Evolutionary conservation across 2,888 invertebrate species (phyloP).

Genomic region (Plebejus anna): DNA sequence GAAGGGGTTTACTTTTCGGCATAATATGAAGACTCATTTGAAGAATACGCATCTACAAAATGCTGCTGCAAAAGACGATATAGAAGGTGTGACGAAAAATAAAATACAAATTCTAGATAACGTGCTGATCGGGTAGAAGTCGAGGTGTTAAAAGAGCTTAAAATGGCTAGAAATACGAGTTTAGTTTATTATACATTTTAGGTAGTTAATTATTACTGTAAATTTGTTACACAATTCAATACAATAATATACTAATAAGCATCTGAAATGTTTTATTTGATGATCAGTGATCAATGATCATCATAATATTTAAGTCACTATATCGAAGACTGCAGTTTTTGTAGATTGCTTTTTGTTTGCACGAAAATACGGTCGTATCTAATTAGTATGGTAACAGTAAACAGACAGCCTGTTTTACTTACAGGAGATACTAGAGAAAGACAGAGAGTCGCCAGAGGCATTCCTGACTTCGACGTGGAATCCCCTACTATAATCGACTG

Average conservation of each 20-base stretch:
- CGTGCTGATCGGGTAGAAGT: neutral
- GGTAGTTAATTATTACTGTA: neutral
- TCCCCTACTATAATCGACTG: constrained; percentile 31
- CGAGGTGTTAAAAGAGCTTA: neutral
- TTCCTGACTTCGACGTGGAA: constrained; percentile 34
- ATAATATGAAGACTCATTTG: constrained; percentile 60
- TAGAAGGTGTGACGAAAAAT: neutral
- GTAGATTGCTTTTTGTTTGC: constrained; percentile 29
- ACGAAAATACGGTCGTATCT: constrained; percentile 54
- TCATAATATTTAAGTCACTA: neutral
- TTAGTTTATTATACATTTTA: too few species aligned
- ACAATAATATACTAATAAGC: neutral
- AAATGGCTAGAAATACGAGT: neutral
- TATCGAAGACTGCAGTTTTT: neutral
- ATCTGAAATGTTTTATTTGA: neutral
- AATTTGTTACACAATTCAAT: neutral
- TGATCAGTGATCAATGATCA: neutral
- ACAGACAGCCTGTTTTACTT: constrained; percentile 58
- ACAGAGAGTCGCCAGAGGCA: constrained; percentile 49
- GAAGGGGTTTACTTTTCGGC: constrained; percentile 71
- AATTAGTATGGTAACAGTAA: constrained; percentile 38
- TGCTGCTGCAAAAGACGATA: constrained; percentile 24
- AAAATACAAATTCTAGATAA: neutral
- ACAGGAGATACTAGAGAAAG: constrained; percentile 67
- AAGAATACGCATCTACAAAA: constrained; percentile 50